Conservation (phyloP, 1,140 invertebrate species). For the Trichonephila clavipes region DNA sequence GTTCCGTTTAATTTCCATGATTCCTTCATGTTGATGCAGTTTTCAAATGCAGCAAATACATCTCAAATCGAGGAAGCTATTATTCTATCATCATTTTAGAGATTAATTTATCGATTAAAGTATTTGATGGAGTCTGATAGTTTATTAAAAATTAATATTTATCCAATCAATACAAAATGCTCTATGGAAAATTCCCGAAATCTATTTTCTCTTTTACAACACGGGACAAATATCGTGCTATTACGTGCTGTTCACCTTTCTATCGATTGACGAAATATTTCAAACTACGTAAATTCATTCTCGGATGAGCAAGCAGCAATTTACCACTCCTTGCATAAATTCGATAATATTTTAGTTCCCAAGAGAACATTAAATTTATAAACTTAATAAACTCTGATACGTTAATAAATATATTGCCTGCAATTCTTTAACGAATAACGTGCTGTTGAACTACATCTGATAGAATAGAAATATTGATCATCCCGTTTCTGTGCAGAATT, state of each 20-base stretch:
- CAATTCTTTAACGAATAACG: background rate
- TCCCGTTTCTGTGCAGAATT: too few species aligned
- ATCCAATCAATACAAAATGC: background rate
- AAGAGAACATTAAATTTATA: slow-evolving; percentile 24
- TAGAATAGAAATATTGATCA: background rate
- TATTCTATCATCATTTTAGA: background rate
- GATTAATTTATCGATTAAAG: background rate
- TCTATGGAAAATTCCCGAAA: background rate
- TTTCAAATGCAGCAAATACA: too few species aligned
- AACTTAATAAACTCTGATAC: background rate
- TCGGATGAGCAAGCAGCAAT: background rate
- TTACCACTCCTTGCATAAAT: background rate
- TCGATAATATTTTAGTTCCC: slow-evolving; percentile 19
- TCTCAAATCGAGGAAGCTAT: too few species aligned
- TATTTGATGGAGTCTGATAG: background rate
- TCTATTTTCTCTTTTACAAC: background rate
- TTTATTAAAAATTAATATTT: background rate
- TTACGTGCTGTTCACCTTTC: background rate
- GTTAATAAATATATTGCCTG: slow-evolving; percentile 1
- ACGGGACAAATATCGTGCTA: background rate
- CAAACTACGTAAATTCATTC: background rate
- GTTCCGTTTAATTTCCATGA: too few species aligned
- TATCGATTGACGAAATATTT: slow-evolving; percentile 6
- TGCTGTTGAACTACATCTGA: background rate
- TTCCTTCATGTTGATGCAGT: too few species aligned